Base-by-base conservation (phyloP, 2,888 invertebrate species). In the Meteorus cinctellus region DNA sequence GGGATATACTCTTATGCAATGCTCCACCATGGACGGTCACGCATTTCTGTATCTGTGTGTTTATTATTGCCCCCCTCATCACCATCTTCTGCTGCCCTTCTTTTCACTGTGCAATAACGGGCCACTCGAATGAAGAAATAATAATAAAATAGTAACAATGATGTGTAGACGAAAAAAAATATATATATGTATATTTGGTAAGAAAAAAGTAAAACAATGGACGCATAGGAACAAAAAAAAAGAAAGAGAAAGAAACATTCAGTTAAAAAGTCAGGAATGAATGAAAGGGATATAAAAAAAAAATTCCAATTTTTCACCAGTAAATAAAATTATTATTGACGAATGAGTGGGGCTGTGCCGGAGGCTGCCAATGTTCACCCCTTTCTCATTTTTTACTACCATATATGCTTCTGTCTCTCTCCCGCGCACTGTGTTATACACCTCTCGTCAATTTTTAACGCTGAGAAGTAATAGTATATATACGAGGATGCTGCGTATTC, bases 261-360 rank as follows among this genome's bases (percentile, higher is more conserved):
- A 65, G 59, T 55, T 72, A 77, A 74, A 77, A 60, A 71, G 36
- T 73, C 10, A 41, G 69, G 70, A 70, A 79, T 36, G 67, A 67
- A 68, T 67, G 68, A 67, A 36, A 63, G 34, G 66, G 77, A 5
- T n/a, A 48, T n/a, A 48, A 16, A 55, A 55, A 81, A 79, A 82
- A 82, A 82, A 83, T 86, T 84, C 84, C 86, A 88, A 88, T 87
- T 88, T 88, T 88, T 86, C 86, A 86, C 85, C 85, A 85, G 83
- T 85, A 85, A 86, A 87, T 88, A 86, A 89, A 89, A 89, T 89
- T 88, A 89, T 88, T 89, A 88, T 89, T 86, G 88, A 88, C 88
- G 87, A 88, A 88, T 85, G 87, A 86, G 87, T 85, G 88, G 84
- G 85, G 83, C 82, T 84, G 81, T 76, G 77, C 69, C 45, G 36